phyloP scores from a whole-genome alignment of 1,140 invertebrate species.

The Drosophila hydei region DNA sequence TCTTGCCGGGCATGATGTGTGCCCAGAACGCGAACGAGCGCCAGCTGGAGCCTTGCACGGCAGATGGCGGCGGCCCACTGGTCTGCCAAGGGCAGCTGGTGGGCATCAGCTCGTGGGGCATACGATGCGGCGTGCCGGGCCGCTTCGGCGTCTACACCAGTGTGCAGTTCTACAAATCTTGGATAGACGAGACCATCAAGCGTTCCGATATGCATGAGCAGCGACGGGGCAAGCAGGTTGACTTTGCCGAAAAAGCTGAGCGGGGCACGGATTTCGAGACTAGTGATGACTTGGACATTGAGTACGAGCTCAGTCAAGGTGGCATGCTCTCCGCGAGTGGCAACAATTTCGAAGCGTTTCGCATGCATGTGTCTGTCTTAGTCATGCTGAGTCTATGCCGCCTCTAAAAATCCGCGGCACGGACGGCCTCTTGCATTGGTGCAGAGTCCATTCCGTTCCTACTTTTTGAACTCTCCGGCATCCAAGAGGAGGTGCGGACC shows the following conservation, averaged over 20 bases:
- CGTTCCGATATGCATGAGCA: background rate
- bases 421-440: too few relatives aligned
- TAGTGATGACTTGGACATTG: too few relatives aligned
- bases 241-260: too few relatives aligned
- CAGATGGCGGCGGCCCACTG: conserved; percentile 87
- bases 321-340: too few relatives aligned
- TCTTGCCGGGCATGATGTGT: conserved; percentile 48
- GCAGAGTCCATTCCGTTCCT: too few relatives aligned
- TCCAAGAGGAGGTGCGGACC: too few relatives aligned
- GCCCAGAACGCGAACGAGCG: conserved; percentile 26
- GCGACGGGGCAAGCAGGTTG: too few relatives aligned
- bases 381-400: background rate
- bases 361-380: background rate
- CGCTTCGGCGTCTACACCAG: conserved; percentile 90
- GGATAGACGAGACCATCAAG: conserved; percentile 83
- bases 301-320: too few relatives aligned
- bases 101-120: conserved; percentile 90
- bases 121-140: conserved; percentile 86
- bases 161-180: conserved; percentile 86
- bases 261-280: too few relatives aligned
- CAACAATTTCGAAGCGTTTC: background rate
- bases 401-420: background rate
- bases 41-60: conserved; percentile 46
- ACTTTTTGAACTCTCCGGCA: too few relatives aligned
- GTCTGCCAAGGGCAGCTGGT: conserved; percentile 85